Conservation (phyloP, 1,140 invertebrate species). For the Dendroctonus valens region DNA sequence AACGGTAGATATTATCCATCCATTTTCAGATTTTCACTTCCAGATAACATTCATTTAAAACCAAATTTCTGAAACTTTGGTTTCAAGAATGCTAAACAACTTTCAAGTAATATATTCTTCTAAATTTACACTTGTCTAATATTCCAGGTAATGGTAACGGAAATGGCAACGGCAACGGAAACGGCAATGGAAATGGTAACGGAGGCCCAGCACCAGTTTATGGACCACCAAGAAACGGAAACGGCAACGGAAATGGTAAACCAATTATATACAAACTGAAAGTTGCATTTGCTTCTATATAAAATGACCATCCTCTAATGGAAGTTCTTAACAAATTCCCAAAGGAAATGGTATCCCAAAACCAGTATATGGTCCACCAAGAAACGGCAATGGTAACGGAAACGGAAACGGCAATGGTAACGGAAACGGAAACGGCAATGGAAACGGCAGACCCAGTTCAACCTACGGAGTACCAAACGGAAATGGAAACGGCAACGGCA, state of each 20-base stretch:
- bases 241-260: conserved; percentile 36
- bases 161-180: conserved; percentile 29
- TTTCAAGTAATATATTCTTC: too few species aligned
- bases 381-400: conserved; percentile 34
- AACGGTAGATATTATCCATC: too few species aligned
- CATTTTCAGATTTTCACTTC: too few species aligned
- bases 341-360: conserved; percentile 35
- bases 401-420: conserved; percentile 38
- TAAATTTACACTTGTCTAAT: conserved; percentile 13
- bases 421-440: conserved; percentile 38
- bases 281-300: too few species aligned
- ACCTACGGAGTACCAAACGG: conserved; percentile 44
- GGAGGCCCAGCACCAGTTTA: conserved; percentile 4
- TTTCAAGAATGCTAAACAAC: too few species aligned
- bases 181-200: conserved; percentile 38
- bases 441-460: conserved; percentile 29
- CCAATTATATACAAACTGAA: too few species aligned
- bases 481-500: conserved; percentile 38
- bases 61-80: too few species aligned
- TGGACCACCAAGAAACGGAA: conserved; percentile 23
- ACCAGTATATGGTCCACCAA: conserved; percentile 22
- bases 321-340: background rate
- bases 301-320: too few species aligned
- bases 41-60: conserved; percentile 1
- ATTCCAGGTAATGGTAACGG: conserved; percentile 28